These are phyloP conservation scores for Erebia aethiops DNA, from an alignment of 2,888 invertebrate species.

Conservation along the genomic window DNA sequence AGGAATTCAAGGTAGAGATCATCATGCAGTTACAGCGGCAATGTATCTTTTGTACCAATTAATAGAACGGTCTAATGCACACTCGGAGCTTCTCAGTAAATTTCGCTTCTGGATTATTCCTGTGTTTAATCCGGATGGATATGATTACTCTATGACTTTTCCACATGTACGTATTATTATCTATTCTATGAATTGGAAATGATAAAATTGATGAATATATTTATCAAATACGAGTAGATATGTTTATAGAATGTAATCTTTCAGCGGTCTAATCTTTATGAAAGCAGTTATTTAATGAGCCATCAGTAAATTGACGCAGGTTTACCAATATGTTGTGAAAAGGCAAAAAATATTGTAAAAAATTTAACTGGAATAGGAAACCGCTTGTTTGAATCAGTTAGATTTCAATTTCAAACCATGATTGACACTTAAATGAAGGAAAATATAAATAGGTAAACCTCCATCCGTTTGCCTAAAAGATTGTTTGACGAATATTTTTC, in stretches of 20 bases:
- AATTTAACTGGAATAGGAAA: background rate
- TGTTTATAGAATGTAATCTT: background rate
- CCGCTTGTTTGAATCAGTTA: background rate
- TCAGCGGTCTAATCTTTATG: background rate
- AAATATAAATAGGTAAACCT: no score
- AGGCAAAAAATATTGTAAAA: background rate
- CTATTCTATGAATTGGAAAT: background rate
- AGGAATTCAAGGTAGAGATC: conserved; percentile 77
- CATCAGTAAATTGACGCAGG: background rate
- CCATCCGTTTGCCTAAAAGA: no score
- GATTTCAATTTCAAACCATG: background rate
- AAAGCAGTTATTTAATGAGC: background rate
- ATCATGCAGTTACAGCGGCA: conserved; percentile 72
- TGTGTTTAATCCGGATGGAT: conserved; percentile 77
- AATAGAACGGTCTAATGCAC: conserved; percentile 65
- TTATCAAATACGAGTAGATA: background rate
- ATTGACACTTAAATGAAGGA: no score
- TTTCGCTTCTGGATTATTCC: conserved; percentile 76
- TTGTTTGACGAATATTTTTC: no score
- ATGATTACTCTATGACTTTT: conserved; percentile 76
- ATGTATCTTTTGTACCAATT: conserved; percentile 72
- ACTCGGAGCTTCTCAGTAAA: conserved; percentile 63
- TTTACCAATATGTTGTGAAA: no score
- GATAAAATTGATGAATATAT: background rate
- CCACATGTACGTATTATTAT: conserved; percentile 60